Percentiles rank a stretch among this genome's conserved stretches.
Evolutionary conservation across 2,888 invertebrate species (phyloP).

Genomic region (Tenthredo amoena): DNA sequence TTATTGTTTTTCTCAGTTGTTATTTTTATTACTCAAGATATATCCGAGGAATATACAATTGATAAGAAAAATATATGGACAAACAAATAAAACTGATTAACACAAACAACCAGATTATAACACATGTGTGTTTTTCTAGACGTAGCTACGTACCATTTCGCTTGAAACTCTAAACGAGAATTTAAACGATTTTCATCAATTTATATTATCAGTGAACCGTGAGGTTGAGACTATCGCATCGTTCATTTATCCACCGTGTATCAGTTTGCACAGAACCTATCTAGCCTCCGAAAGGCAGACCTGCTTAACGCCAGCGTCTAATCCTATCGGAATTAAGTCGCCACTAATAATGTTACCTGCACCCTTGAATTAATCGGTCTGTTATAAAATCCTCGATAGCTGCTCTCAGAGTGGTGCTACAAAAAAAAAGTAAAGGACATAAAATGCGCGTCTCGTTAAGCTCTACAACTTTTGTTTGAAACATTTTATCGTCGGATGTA

Average conservation of each 20-base stretch:
- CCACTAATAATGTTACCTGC: neutral
- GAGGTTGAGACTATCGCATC: neutral
- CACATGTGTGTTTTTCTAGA: neutral
- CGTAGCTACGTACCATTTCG: neutral
- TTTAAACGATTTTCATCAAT: conserved; percentile 13
- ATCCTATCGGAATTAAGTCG: neutral
- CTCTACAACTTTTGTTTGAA: neutral
- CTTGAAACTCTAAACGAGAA: neutral
- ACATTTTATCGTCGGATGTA: neutral
- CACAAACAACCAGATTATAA: too few relatives aligned
- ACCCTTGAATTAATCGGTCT: neutral
- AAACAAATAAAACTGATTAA: neutral
- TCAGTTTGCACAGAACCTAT: neutral
- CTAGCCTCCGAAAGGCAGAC: neutral
- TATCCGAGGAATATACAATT: neutral
- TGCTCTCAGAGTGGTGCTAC: neutral
- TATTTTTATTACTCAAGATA: neutral
- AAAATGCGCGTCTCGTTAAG: neutral
- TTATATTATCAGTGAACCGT: conserved; percentile 23
- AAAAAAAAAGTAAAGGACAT: neutral
- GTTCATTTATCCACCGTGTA: neutral
- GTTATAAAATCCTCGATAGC: neutral
- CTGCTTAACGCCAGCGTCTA: conserved; percentile 10
- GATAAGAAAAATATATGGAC: neutral
- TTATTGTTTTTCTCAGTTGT: neutral